Conservation (phyloP, 2,797 vertebrate species). For the Characodon lateralis region DNA sequence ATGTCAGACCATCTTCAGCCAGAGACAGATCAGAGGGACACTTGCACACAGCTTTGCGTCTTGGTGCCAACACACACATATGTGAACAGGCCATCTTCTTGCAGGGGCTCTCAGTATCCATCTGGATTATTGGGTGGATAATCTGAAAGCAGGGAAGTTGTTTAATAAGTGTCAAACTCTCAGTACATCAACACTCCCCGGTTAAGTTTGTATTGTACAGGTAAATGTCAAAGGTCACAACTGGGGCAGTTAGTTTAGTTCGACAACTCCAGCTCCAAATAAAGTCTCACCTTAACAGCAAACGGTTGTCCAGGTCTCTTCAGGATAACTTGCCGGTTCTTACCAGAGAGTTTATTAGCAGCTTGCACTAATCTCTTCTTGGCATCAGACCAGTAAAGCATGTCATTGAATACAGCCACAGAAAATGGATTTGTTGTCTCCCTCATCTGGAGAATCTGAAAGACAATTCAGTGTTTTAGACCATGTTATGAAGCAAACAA, state of each 20-base stretch:
- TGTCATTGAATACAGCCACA: conserved; percentile 84
- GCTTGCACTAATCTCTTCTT: conserved; percentile 82
- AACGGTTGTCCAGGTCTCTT: conserved; percentile 85
- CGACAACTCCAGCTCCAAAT: neutral
- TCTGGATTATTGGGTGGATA: conserved; percentile 85
- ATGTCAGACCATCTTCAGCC: conserved; percentile 77
- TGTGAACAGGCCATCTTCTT: conserved; percentile 83
- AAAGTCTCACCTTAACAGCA: conserved; percentile 83
- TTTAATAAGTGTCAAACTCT: no score
- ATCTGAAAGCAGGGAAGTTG: conserved; percentile 74
- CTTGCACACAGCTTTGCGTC: conserved; percentile 80
- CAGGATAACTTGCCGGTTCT: conserved; percentile 81
- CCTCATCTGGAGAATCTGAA: conserved; percentile 86
- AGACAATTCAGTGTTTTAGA: neutral
- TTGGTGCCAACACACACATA: conserved; percentile 85
- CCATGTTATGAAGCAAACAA: neutral
- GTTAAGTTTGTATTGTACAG: no score
- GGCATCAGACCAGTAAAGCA: conserved; percentile 90
- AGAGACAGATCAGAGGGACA: conserved; percentile 82
- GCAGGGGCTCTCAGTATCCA: conserved; percentile 75
- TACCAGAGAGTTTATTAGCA: conserved; percentile 85
- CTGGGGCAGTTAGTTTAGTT: neutral
- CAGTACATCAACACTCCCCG: no score
- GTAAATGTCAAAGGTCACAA: neutral
- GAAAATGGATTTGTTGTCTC: conserved; percentile 87